These are phyloP conservation scores for Manacus vitellinus DNA, from an alignment of 2,113 vertebrate species.

Conservation along the genomic window DNA sequence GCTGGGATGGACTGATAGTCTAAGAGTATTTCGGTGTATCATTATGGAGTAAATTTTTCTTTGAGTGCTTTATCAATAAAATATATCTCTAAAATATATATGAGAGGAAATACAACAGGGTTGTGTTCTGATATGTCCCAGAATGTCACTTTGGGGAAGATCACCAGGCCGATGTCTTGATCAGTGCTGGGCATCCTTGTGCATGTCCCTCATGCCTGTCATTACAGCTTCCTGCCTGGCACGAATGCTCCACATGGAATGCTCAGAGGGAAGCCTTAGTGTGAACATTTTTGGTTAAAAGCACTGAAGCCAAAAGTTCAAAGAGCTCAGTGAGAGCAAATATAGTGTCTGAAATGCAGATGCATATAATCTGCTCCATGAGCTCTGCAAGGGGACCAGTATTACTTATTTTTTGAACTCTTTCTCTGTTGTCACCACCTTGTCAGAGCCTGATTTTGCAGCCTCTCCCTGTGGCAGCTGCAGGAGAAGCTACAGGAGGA, in stretches of 20 bases:
- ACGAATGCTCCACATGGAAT: accelerated
- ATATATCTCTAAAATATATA: neutral
- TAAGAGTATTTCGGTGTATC: neutral
- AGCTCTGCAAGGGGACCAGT: neutral
- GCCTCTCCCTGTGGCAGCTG: neutral
- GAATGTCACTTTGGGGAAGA: neutral
- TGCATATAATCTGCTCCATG: neutral
- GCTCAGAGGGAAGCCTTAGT: neutral
- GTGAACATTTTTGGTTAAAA: neutral
- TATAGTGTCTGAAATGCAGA: neutral
- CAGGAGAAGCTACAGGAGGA: neutral
- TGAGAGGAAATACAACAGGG: neutral
- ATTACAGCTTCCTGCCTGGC: neutral
- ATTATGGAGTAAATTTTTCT: neutral
- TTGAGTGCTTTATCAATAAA: neutral
- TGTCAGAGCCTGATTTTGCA: neutral
- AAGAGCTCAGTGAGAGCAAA: neutral
- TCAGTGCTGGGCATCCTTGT: neutral
- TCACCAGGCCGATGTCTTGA: neutral
- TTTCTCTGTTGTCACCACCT: neutral
- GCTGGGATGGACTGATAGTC: neutral
- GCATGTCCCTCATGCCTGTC: neutral
- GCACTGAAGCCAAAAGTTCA: neutral
- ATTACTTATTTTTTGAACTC: neutral
- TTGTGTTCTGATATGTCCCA: neutral